phyloP scores from a whole-genome alignment of 2,113 vertebrate genomes.

The Siniperca chuatsi region DNA sequence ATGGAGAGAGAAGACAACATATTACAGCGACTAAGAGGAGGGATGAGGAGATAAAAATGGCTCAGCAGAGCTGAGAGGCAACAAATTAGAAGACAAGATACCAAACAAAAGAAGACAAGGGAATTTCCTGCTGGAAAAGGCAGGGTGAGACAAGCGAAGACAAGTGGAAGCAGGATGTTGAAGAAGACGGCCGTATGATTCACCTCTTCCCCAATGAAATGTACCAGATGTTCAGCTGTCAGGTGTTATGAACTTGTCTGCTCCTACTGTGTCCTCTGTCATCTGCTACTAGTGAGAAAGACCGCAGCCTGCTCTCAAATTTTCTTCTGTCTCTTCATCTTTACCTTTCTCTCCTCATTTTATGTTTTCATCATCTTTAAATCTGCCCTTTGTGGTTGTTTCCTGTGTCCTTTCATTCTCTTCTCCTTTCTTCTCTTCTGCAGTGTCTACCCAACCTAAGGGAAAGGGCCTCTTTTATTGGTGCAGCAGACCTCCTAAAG shows the following conservation, averaged over 20 bases:
- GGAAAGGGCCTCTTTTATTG: background rate
- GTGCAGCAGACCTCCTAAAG: background rate
- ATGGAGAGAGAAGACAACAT: background rate
- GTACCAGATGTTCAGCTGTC: conserved; percentile 56
- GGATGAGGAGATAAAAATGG: background rate
- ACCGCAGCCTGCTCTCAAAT: background rate
- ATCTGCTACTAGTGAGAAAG: background rate
- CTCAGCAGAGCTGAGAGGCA: conserved; percentile 19
- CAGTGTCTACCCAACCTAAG: background rate
- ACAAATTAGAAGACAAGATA: conserved; percentile 42
- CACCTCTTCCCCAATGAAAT: conserved; percentile 20
- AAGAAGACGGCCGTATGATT: conserved; percentile 11
- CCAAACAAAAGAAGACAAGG: conserved; percentile 29
- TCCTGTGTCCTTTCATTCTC: background rate
- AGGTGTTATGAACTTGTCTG: conserved; percentile 47
- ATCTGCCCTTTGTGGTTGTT: background rate
- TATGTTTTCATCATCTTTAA: background rate
- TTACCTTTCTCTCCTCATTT: background rate
- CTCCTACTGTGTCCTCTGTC: conserved; percentile 50
- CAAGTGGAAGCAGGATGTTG: background rate
- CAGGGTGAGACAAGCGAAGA: conserved; percentile 3
- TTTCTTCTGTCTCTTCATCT: background rate
- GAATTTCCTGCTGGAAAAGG: conserved; percentile 31
- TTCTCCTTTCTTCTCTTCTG: background rate
- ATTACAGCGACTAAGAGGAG: conserved; percentile 9